Evolutionary conservation across 2,113 vertebrate species (phyloP).

Genomic region (Ailurus styani): DNA sequence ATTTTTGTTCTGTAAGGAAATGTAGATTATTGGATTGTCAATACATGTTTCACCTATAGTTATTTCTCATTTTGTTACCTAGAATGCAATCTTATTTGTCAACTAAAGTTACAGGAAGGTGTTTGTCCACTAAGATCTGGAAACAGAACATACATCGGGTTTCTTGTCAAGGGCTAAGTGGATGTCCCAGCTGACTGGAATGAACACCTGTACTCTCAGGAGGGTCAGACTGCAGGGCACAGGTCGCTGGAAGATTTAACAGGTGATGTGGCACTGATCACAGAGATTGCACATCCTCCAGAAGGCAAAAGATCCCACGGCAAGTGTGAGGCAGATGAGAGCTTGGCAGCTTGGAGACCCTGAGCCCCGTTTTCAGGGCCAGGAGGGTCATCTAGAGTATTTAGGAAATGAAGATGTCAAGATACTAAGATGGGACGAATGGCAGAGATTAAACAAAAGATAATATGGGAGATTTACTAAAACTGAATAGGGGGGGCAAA

Average conservation of each 20-base stretch:
- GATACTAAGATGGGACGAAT: not conserved
- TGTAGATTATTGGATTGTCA: not conserved
- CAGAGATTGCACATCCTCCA: too few relatives aligned
- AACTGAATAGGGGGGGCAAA: not conserved
- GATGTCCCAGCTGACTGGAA: not conserved
- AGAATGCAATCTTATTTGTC: not conserved
- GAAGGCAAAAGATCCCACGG: not conserved
- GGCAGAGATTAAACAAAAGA: not conserved
- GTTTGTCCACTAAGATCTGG: not conserved
- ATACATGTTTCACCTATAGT: not conserved
- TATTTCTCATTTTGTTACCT: not conserved
- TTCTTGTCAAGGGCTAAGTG: not conserved
- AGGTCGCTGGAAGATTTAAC: not conserved
- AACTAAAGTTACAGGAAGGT: not conserved
- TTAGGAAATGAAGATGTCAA: not conserved
- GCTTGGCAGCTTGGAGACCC: not conserved
- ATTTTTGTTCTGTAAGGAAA: not conserved
- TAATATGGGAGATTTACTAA: not conserved
- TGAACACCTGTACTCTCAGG: not conserved
- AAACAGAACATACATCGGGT: not conserved
- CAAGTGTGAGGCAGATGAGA: not conserved
- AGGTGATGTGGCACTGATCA: not conserved
- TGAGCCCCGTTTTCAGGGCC: not conserved
- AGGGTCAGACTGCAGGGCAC: rapidly evolving
- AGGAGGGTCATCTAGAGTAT: not conserved